phyloP scores from a whole-genome alignment of 1,140 invertebrate genomes.

The Cryptotermes secundus region DNA sequence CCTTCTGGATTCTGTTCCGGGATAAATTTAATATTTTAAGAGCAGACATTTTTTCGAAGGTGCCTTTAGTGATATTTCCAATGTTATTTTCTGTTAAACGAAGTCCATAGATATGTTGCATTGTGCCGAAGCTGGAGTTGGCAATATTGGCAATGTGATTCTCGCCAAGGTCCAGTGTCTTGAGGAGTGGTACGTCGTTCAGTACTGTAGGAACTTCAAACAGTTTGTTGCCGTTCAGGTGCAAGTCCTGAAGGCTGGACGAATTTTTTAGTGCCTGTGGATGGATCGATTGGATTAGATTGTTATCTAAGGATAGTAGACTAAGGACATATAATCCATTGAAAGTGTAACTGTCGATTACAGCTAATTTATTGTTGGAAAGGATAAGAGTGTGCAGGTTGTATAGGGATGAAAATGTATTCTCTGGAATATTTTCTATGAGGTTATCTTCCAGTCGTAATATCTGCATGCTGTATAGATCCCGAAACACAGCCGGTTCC shows the following conservation, averaged over 20 bases:
- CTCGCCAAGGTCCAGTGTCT: slow-evolving; percentile 84
- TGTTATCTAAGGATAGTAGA: slow-evolving; percentile 80
- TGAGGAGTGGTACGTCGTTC: slow-evolving; percentile 73
- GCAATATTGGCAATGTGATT: slow-evolving; percentile 82
- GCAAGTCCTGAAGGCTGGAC: slow-evolving; percentile 80
- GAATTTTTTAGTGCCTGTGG: slow-evolving; percentile 79
- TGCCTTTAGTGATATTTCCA: slow-evolving; percentile 78
- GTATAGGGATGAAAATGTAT: slow-evolving; percentile 75
- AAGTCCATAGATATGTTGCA: slow-evolving; percentile 80
- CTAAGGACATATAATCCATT: slow-evolving; percentile 74
- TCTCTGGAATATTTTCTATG: slow-evolving; percentile 76
- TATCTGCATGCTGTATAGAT: slow-evolving; percentile 78
- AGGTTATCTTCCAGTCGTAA: slow-evolving; percentile 80
- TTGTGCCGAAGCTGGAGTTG: slow-evolving; percentile 75
- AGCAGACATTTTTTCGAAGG: slow-evolving; percentile 79
- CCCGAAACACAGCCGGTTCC: slow-evolving; percentile 75
- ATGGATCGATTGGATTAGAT: slow-evolving; percentile 75
- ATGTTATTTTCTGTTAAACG: slow-evolving; percentile 86
- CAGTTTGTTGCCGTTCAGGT: slow-evolving; percentile 85
- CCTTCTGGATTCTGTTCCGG: slow-evolving; percentile 78
- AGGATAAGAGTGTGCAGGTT: slow-evolving; percentile 84
- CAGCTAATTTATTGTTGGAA: slow-evolving; percentile 79
- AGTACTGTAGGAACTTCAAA: slow-evolving; percentile 81
- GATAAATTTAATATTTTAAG: slow-evolving; percentile 87
- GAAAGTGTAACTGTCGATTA: slow-evolving; percentile 74